Percentiles rank a stretch among this genome's conserved stretches.
phyloP scores from a whole-genome alignment of 2,888 invertebrate species.

The Drosophila kuntzei region DNA sequence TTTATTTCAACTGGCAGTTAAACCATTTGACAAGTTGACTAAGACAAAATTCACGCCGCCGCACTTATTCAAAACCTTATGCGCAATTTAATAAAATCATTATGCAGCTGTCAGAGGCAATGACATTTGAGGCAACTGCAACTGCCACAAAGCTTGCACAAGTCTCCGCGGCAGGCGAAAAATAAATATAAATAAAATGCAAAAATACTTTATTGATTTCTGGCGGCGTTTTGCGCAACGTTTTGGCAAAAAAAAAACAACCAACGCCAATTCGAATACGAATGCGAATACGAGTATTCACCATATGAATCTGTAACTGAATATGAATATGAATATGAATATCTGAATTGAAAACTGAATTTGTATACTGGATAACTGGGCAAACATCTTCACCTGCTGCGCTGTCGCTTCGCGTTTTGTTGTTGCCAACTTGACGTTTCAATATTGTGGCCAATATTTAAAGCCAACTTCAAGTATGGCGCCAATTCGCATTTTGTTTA shows the following conservation, averaged over 20 bases:
- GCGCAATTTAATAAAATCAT: conserved; percentile 77
- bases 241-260: conserved; percentile 24
- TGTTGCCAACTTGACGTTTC: conserved; percentile 35
- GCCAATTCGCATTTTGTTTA: conserved; percentile 60
- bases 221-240: conserved; percentile 67
- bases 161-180: conserved; percentile 31
- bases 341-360: conserved; percentile 38
- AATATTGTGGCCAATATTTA: conserved; percentile 43
- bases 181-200: not conserved
- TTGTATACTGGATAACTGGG: conserved; percentile 53
- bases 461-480: conserved; percentile 44
- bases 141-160: conserved; percentile 52
- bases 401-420: conserved; percentile 17
- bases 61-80: conserved; percentile 64
- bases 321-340: conserved; percentile 35
- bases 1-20: conserved; percentile 49
- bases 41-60: conserved; percentile 64
- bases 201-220: conserved; percentile 72
- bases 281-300: conserved; percentile 43
- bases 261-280: conserved; percentile 48
- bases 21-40: conserved; percentile 64
- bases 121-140: conserved; percentile 65
- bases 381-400: conserved; percentile 77
- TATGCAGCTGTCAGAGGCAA: conserved; percentile 72
- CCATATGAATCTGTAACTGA: conserved; percentile 39